These are phyloP conservation scores for Theonella swinhoei DNA, from an alignment of 37 sponge, comb jelly and placozoan species.

Conservation along the genomic window DNA sequence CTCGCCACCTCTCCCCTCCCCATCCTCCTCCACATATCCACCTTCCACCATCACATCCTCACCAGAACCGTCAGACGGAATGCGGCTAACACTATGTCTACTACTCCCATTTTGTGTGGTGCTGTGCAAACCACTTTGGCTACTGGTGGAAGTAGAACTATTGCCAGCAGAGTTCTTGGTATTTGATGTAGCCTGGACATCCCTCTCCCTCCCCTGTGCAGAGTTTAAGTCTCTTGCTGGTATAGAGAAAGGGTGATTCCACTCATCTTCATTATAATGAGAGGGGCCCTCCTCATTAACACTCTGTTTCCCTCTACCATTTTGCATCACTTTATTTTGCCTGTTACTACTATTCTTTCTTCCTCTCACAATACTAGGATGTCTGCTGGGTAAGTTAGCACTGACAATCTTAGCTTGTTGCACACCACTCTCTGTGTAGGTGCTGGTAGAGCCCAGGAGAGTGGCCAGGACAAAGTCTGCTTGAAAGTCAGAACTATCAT, in stretches of 20 bases:
- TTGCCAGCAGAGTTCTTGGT: too few relatives aligned
- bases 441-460: conserved; percentile 35
- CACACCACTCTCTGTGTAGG: too few relatives aligned
- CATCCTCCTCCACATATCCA: too few relatives aligned
- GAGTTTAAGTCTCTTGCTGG: too few relatives aligned
- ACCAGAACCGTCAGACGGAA: neutral
- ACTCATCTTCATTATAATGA: neutral
- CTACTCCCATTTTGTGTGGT: neutral
- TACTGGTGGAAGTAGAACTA: neutral
- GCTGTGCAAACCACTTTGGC: neutral
- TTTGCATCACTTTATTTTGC: neutral
- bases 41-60: conserved; percentile 9
- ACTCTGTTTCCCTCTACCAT: neutral
- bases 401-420: too few relatives aligned
- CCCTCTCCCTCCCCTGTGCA: too few relatives aligned
- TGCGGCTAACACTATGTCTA: neutral
- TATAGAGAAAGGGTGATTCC: neutral
- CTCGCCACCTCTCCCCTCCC: neutral
- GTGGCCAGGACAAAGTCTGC: conserved; percentile 92
- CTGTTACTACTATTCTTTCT: neutral
- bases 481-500: conserved; percentile 20
- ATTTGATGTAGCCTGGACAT: too few relatives aligned
- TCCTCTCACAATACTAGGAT: neutral
- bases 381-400: neutral
- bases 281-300: neutral